These are phyloP conservation scores for Drosophila trapezifrons DNA, from an alignment of 1,140 invertebrate species.

Conservation along the genomic window DNA sequence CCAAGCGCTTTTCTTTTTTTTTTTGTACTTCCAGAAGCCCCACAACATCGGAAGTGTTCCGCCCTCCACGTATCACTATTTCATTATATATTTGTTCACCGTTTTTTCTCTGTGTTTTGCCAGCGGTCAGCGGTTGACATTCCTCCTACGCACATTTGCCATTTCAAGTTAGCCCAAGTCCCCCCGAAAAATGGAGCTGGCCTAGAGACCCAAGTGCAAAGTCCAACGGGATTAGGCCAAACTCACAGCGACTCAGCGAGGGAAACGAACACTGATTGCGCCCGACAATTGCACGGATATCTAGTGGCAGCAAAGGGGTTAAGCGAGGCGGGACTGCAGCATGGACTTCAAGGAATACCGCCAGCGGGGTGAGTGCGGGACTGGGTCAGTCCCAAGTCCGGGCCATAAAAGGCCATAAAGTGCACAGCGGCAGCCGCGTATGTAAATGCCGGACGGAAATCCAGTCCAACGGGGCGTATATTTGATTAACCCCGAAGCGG, in stretches of 20 bases:
- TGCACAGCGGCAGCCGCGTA: slow-evolving; percentile 53
- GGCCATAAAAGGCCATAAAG: slow-evolving; percentile 41
- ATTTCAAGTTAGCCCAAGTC: slow-evolving; percentile 47
- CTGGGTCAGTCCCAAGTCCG: too few species aligned
- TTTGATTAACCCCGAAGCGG: slow-evolving; percentile 44
- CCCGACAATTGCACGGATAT: slow-evolving; percentile 35
- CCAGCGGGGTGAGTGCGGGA: slow-evolving; percentile 69
- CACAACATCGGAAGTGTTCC: slow-evolving; percentile 61
- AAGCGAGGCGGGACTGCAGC: slow-evolving; percentile 24
- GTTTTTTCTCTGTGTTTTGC: slow-evolving; percentile 28
- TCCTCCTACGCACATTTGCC: slow-evolving; percentile 45
- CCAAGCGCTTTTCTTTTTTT: slow-evolving; percentile 60
- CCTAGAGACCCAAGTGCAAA: slow-evolving; percentile 22
- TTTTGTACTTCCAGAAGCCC: slow-evolving; percentile 75
- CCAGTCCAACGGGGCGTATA: slow-evolving; percentile 33
- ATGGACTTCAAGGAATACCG: slow-evolving; percentile 82
- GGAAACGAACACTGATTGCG: slow-evolving; percentile 22
- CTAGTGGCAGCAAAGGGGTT: slow-evolving; percentile 35
- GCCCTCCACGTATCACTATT: slow-evolving; percentile 45
- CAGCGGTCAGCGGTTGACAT: slow-evolving; percentile 63
- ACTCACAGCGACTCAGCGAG: slow-evolving; percentile 26
- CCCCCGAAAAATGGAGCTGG: slow-evolving; percentile 46
- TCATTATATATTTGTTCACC: slow-evolving; percentile 29
- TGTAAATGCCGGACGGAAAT: slow-evolving; percentile 34
- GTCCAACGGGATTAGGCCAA: slow-evolving; percentile 43